A percentile compares a stretch with the other conserved stretches of the same genome.
Conservation (phyloP, 2,888 invertebrate genomes). For the Oscheius sp. region DNA sequence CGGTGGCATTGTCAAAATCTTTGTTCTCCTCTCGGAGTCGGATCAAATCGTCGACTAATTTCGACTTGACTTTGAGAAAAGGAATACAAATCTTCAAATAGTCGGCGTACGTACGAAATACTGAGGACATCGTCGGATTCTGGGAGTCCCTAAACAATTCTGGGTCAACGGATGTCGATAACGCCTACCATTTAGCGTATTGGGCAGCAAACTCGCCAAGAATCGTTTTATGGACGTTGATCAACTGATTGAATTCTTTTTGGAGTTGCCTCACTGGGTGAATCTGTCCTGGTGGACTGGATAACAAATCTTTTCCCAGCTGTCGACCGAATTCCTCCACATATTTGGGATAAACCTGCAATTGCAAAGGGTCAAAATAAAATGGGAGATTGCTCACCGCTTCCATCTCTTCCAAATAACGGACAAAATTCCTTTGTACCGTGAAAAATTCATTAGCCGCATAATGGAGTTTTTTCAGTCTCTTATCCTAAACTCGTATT, state of each 20-base stretch:
- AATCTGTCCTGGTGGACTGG: slow-evolving; percentile 36
- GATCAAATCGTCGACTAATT: slow-evolving; percentile 53
- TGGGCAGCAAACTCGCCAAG: slow-evolving; percentile 44
- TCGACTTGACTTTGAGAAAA: slow-evolving; percentile 64
- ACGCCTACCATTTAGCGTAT: slow-evolving; percentile 38
- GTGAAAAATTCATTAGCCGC: slow-evolving; percentile 65
- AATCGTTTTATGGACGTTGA: slow-evolving; percentile 46
- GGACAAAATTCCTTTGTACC: slow-evolving; percentile 61
- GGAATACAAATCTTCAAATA: slow-evolving; percentile 61
- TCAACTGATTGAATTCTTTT: slow-evolving; percentile 43
- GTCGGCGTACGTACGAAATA: slow-evolving; percentile 59
- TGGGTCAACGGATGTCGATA: neutral
- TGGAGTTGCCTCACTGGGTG: slow-evolving; percentile 49
- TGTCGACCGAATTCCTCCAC: slow-evolving; percentile 49
- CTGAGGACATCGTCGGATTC: slow-evolving; percentile 56
- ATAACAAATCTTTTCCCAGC: slow-evolving; percentile 46
- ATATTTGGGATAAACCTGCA: slow-evolving; percentile 60
- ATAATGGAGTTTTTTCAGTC: slow-evolving; percentile 65
- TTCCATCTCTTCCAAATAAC: slow-evolving; percentile 58
- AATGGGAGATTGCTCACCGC: slow-evolving; percentile 34
- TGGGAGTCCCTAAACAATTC: slow-evolving; percentile 58
- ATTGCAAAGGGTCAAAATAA: neutral
- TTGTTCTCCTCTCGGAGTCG: slow-evolving; percentile 60
- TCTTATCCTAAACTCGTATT: slow-evolving; percentile 38
- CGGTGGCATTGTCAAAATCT: slow-evolving; percentile 68